Base-by-base conservation (phyloP, 2,113 vertebrate species). In the Serinus canaria region DNA sequence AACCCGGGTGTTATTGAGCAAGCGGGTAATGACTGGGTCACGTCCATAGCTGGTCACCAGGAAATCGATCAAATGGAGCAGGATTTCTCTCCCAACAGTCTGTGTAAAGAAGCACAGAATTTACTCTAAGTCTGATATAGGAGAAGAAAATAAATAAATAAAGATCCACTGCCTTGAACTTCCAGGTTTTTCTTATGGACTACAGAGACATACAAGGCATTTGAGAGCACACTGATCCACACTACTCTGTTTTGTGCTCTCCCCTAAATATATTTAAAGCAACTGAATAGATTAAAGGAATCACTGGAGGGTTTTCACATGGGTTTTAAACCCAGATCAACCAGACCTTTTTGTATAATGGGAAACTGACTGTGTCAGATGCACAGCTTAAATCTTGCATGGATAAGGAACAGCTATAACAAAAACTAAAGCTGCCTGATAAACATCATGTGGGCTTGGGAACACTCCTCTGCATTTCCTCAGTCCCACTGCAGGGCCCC, bases 21-120 rank as follows among this genome's bases (percentile, higher is more conserved):
- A 76, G 16, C 16, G 94, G 12, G 98, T 96, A 58, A 99, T 96
- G 74, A 97, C 96, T 1, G 96, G 87, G 91, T 99, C 98, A 7
- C 17, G 97, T n/a, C 96, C 83, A 53, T 99, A 98, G 88, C 88
- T 98, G 31, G 68, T 97, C 49, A 99, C 97, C 60, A 99, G 97
- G 87, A 98, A 96, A 4, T 99, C 98, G 12, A 99, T 98, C 53
- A 99, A 94, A 83, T 99, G 99, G 7, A 99, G 98, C 82, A 99
- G 87, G 35, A 99, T 46, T 83, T 98, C 99, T 35, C 99, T 97
- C 14, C 99, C 99, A 7, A 99, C 98, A 39, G 98, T 98, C 99
- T 99, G 90, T 14, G 52, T 33, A 52, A 93, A 91, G 46, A 95
- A 93, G 4, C 11, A 93, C 0, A 85, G 31, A 39, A 44, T 84